Conservation (phyloP, 2,888 invertebrate genomes). For the Amphipyra berbera region DNA sequence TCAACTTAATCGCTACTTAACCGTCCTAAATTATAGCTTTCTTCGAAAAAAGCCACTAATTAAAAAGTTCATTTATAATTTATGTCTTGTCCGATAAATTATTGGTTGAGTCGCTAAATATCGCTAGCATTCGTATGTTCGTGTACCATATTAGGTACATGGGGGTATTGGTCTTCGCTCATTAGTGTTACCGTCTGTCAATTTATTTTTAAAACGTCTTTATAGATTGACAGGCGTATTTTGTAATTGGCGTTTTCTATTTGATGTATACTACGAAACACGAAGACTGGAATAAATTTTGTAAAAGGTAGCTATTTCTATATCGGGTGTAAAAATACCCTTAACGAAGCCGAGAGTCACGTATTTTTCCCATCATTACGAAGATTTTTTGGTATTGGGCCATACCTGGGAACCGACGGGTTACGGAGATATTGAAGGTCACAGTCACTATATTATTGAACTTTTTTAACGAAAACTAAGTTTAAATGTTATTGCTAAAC, state of each 20-base stretch:
- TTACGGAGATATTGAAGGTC: too few relatives aligned
- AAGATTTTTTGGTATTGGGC: too few relatives aligned
- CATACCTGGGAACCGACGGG: too few relatives aligned
- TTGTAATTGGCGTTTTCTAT: slow-evolving; percentile 8
- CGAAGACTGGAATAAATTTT: too few relatives aligned
- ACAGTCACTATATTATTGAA: too few relatives aligned
- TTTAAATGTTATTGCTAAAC: too few relatives aligned
- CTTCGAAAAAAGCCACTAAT: slow-evolving; percentile 27
- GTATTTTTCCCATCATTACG: too few relatives aligned
- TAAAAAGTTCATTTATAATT: slow-evolving; percentile 22
- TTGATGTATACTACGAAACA: too few relatives aligned
- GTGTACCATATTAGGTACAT: slow-evolving; percentile 31
- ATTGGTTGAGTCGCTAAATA: slow-evolving; percentile 28
- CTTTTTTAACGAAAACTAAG: too few relatives aligned
- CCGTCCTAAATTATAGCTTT: slow-evolving; percentile 23
- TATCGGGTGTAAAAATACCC: too few relatives aligned
- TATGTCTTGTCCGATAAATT: slow-evolving; percentile 31
- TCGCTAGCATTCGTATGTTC: slow-evolving; percentile 10
- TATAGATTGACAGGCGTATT: slow-evolving; percentile 1
- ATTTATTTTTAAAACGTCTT: slow-evolving; percentile 38
- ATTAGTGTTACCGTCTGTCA: slow-evolving; percentile 34
- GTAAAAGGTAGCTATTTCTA: too few relatives aligned
- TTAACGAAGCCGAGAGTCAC: too few relatives aligned
- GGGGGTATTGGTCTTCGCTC: slow-evolving; percentile 24
- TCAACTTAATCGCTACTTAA: slow-evolving; percentile 25